Base-by-base conservation (phyloP, 2,113 vertebrate genomes). In the Trichechus manatus region DNA sequence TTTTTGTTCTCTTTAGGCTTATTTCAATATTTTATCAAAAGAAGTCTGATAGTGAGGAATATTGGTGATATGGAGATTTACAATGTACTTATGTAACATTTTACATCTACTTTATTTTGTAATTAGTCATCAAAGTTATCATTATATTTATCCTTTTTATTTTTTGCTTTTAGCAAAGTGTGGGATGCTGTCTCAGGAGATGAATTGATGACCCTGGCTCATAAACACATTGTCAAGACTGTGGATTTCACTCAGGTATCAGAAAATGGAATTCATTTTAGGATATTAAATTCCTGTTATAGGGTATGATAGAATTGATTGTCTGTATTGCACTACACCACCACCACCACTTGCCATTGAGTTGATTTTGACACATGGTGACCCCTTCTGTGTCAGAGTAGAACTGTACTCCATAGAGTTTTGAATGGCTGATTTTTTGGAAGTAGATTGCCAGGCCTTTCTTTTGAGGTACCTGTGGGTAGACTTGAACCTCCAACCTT, bases 151-250 rank as follows among this genome's bases (percentile, higher is more conserved):
- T 83, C 9, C 27, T 78, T 78, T 77, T 80, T 64, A 22, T 64
- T 87, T 91, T 53, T 98, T 97, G 78, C 95, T 19, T 86, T 99
- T 97, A 99, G 99, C 95, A 99, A 99, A 99, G 99, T 99, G 95
- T 99, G 99, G 99, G 99, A 99, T 97, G 99, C 99, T 78, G 99
- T 99, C 96, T 99, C 99, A 44, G 99, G 99, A 36, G 99, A 99
- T 90, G 99, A 99, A 97, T 97, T 99, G 74, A 99, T 99, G 95
- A 99, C 99, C 8, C 97, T 99, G 99, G 99, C 99, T 83, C 99
- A 99, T 98, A 99, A 99, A 97, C 99, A 99, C 98, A 99, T 99
- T 87, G 99, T 99, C 96, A 99, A 99, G 98, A 99, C 99, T 8
- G 99, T 99, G 97, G 99, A 98, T 98, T 99, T 99, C 88, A 99